Evolutionary conservation across 2,113 vertebrate genomes (phyloP).

Genomic region (Bungarus multicinctus): DNA sequence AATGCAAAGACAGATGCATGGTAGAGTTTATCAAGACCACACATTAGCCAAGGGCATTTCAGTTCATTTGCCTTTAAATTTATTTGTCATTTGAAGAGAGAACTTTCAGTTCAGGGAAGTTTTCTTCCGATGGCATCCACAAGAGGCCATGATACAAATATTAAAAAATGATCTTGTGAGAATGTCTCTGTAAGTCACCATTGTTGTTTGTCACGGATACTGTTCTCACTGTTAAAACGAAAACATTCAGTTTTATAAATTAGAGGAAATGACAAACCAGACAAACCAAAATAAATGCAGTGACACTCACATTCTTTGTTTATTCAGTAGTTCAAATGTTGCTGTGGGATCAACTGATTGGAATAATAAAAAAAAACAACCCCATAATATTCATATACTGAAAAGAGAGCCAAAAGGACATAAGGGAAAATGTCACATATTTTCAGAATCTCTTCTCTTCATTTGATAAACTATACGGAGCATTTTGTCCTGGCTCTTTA

Average conservation of each 20-base stretch:
- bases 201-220: not conserved
- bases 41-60: not conserved
- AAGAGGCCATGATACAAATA: fast-evolving
- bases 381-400: not conserved
- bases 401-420: not conserved
- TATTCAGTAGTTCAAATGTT: not conserved
- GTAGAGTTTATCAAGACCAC: not conserved
- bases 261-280: too few relatives aligned
- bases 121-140: fast-evolving
- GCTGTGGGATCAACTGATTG: not conserved
- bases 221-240: too few relatives aligned
- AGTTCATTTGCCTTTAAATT: not conserved
- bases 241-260: too few relatives aligned
- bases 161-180: not conserved
- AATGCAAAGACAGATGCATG: not conserved
- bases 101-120: fast-evolving
- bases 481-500: not conserved
- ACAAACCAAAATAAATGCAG: too few relatives aligned
- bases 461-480: not conserved
- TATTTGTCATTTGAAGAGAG: not conserved
- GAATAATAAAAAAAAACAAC: not conserved
- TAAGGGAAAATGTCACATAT: not conserved
- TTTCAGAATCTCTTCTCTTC: not conserved
- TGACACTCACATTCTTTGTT: not conserved
- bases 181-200: not conserved